Evolutionary conservation across 2,888 invertebrate genomes (phyloP).

Genomic region (Sipha maydis): DNA sequence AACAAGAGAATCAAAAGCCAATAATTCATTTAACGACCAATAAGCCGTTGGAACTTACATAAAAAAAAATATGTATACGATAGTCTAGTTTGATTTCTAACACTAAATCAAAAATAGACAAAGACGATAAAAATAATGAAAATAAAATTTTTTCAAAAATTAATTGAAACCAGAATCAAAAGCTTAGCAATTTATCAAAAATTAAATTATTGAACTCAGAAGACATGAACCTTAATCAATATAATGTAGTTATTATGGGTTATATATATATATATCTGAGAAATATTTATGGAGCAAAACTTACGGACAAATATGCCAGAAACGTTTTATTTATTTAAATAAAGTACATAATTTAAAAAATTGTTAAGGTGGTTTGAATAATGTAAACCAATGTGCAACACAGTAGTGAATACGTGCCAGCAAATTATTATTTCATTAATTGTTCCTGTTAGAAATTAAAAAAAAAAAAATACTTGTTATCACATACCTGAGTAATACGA

Average conservation of each 20-base stretch:
- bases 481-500: too few relatives aligned
- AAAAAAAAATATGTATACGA: background rate
- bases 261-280: background rate
- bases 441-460: background rate
- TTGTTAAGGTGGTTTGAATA: too few relatives aligned
- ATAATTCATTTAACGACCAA: constrained; percentile 17
- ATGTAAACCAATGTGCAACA: too few relatives aligned
- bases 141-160: background rate
- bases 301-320: background rate
- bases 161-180: constrained; percentile 6
- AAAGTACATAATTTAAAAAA: background rate
- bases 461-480: too few relatives aligned
- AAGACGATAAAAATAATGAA: background rate
- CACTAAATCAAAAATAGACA: background rate
- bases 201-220: background rate
- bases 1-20: background rate
- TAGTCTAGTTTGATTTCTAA: background rate
- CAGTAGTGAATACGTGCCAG: background rate
- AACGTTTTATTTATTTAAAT: background rate
- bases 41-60: background rate
- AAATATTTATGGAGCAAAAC: background rate
- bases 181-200: constrained; percentile 8
- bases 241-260: background rate
- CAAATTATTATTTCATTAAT: background rate
- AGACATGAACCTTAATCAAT: background rate